Evolutionary conservation across 1,140 invertebrate genomes (phyloP).

Genomic region (Babylonia areolata): DNA sequence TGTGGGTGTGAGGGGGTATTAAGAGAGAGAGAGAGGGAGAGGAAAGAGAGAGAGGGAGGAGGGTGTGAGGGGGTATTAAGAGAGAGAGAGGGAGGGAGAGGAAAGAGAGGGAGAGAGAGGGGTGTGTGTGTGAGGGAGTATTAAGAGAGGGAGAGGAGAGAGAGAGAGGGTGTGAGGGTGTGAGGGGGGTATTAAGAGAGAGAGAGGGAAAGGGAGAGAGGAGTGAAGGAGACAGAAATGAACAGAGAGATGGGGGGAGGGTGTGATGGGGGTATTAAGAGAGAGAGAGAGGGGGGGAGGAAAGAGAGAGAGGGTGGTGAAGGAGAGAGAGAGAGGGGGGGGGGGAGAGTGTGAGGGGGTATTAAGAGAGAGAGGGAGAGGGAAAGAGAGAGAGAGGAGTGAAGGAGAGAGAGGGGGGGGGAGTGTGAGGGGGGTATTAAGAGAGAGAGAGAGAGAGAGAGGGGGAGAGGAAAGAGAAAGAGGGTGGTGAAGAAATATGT

Average conservation of each 20-base stretch:
- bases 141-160: background rate
- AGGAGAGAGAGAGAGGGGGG: background rate
- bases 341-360: background rate
- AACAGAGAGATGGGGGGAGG: background rate
- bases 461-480: background rate
- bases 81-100: background rate
- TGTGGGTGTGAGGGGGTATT: too few species aligned
- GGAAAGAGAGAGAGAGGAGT: background rate
- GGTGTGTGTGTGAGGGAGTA: background rate
- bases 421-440: background rate
- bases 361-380: background rate
- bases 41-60: too few species aligned
- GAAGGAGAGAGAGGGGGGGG: background rate
- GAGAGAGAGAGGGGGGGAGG: background rate
- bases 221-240: background rate
- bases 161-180: background rate
- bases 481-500: too few species aligned
- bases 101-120: background rate
- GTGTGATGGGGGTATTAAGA: background rate
- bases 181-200: background rate
- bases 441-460: conserved; percentile 16
- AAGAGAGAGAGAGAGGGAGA: too few species aligned
- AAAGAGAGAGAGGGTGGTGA: background rate
- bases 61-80: background rate
- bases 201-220: background rate